A percentile compares a stretch with the other conserved stretches of the same genome.
Conservation (phyloP, 2,797 vertebrate species). For the Neomorphus geoffroyi region DNA sequence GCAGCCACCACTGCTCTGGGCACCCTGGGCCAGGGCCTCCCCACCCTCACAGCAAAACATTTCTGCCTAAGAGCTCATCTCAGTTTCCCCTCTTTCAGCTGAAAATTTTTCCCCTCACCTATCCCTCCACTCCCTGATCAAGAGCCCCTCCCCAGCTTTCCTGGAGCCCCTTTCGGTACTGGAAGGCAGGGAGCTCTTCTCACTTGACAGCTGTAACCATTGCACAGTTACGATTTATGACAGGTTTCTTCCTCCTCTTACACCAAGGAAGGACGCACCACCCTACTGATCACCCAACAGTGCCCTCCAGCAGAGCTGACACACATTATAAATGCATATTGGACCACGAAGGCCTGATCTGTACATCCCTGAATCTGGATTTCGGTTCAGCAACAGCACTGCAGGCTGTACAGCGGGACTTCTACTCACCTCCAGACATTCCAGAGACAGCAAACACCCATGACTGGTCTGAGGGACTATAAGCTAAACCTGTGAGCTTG, state of each 20-base stretch:
- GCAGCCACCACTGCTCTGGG: no score
- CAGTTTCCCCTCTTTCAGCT: no score
- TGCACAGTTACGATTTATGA: not conserved
- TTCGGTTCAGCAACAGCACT: not conserved
- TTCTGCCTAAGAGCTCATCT: no score
- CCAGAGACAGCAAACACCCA: not conserved
- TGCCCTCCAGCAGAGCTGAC: not conserved
- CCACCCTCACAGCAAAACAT: no score
- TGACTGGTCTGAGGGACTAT: not conserved
- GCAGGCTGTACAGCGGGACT: not conserved
- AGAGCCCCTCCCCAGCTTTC: no score
- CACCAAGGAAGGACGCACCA: not conserved
- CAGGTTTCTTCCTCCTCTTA: not conserved
- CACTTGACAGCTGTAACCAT: not conserved
- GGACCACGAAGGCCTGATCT: fast-evolving
- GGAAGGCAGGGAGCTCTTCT: not conserved
- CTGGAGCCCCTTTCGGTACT: no score
- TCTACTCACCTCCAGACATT: not conserved
- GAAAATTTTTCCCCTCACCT: no score
- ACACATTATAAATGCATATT: not conserved
- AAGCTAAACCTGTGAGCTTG: not conserved
- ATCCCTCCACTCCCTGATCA: no score
- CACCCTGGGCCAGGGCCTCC: no score
- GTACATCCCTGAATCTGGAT: not conserved
- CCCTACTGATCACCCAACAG: not conserved